Evolutionary conservation across 2,797 vertebrate species (phyloP).

Genomic region (Spea hammondii): DNA sequence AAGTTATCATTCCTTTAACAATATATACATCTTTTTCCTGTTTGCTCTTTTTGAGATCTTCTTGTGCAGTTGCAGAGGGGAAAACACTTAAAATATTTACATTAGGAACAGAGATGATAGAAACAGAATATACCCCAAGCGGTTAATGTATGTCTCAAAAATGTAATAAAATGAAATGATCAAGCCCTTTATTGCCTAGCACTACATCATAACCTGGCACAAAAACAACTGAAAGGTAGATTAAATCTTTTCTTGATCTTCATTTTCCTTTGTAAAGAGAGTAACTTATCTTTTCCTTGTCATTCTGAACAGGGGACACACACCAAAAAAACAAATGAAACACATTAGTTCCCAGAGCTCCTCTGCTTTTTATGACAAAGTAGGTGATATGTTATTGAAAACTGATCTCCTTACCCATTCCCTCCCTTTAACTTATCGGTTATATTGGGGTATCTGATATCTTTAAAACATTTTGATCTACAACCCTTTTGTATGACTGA

Average conservation of each 20-base stretch:
- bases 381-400: constrained; percentile 50
- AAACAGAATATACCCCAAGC: too few relatives aligned
- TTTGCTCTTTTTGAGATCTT: too few relatives aligned
- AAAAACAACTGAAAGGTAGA: constrained; percentile 13
- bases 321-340: constrained; percentile 46
- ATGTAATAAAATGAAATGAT: neutral
- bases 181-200: neutral
- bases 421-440: constrained; percentile 41
- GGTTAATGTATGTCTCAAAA: too few relatives aligned
- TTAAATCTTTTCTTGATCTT: constrained; percentile 41
- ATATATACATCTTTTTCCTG: too few relatives aligned
- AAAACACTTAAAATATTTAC: too few relatives aligned
- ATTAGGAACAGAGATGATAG: too few relatives aligned
- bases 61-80: too few relatives aligned
- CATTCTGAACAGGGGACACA: constrained; percentile 25
- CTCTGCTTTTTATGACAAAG: constrained; percentile 24
- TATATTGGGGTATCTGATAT: constrained; percentile 26
- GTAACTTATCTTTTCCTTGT: constrained; percentile 43
- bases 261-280: constrained; percentile 35
- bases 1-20: too few relatives aligned
- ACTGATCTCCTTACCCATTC: constrained; percentile 41
- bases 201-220: constrained; percentile 2
- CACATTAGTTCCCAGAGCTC: constrained; percentile 27
- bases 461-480: constrained; percentile 34
- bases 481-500: constrained; percentile 15